These are phyloP conservation scores for Campylorhamphus procurvoides DNA, from an alignment of 2,113 vertebrate genomes.

Conservation along the genomic window DNA sequence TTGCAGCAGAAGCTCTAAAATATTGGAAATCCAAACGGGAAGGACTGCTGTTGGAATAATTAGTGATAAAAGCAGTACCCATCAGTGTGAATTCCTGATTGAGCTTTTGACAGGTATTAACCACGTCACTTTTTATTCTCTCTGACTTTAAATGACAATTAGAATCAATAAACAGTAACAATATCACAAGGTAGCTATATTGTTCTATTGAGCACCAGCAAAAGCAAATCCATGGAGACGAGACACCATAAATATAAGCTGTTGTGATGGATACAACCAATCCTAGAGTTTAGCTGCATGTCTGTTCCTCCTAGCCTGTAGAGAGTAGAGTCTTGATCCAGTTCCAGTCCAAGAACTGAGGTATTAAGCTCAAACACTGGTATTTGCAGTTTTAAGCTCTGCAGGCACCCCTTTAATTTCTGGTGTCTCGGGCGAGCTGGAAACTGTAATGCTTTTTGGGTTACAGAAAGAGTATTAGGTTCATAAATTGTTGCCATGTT, in stretches of 20 bases:
- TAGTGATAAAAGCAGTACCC: neutral
- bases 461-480: neutral
- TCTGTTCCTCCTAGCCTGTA: neutral
- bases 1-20: slow-evolving; percentile 46
- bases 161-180: neutral
- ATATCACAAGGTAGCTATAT: neutral
- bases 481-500: neutral
- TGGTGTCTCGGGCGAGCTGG: neutral
- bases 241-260: neutral
- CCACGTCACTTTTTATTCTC: neutral
- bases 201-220: neutral
- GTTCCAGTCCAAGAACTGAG: neutral
- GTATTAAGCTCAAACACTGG: neutral
- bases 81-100: neutral
- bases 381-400: neutral
- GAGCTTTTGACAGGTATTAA: slow-evolving; percentile 6
- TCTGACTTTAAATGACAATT: neutral
- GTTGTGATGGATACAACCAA: neutral
- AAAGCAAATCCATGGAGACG: neutral
- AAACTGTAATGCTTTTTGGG: neutral
- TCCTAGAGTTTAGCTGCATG: neutral
- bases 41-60: neutral
- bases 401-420: neutral
- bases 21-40: neutral
- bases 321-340: neutral